Conservation (phyloP, 1,140 invertebrate genomes). For the Drosophila prosaltans region DNA sequence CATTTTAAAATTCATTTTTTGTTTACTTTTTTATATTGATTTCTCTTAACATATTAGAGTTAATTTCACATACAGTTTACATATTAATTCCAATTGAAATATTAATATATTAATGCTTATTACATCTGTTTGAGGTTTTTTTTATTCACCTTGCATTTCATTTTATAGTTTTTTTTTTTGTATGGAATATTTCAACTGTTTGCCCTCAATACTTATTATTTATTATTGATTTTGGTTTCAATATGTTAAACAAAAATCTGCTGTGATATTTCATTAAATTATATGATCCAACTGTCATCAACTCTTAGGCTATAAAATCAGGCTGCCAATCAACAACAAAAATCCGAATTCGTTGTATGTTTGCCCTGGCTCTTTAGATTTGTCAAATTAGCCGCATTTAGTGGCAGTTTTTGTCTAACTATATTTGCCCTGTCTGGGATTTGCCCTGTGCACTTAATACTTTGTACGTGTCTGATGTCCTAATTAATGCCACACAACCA, state of each 20-base stretch:
- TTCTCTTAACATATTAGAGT: not conserved
- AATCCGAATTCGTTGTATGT: not conserved
- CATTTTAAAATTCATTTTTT: not conserved
- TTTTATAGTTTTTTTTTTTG: not conserved
- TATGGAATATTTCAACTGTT: not conserved
- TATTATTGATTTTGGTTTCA: not conserved
- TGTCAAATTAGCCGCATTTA: slow-evolving; percentile 46
- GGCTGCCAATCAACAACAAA: not conserved
- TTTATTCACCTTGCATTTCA: too few relatives aligned
- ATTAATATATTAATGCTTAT: slow-evolving; percentile 1
- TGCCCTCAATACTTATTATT: not conserved
- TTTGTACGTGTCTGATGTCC: slow-evolving; percentile 53
- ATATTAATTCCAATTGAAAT: not conserved
- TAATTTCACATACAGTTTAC: slow-evolving; percentile 1
- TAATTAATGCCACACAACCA: slow-evolving; percentile 53
- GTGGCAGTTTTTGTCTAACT: slow-evolving; percentile 13
- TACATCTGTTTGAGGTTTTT: not conserved
- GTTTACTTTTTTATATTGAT: not conserved
- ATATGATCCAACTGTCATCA: slow-evolving; percentile 6
- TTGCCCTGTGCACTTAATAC: slow-evolving; percentile 44
- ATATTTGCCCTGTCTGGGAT: slow-evolving; percentile 8
- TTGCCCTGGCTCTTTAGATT: slow-evolving; percentile 21
- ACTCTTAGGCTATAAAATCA: not conserved
- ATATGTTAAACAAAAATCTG: not conserved
- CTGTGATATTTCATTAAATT: not conserved